A percentile compares a stretch with the other conserved stretches of the same genome.
These are phyloP conservation scores for Pemphredon lugubris DNA, from an alignment of 2,888 invertebrate species.

Conservation along the genomic window DNA sequence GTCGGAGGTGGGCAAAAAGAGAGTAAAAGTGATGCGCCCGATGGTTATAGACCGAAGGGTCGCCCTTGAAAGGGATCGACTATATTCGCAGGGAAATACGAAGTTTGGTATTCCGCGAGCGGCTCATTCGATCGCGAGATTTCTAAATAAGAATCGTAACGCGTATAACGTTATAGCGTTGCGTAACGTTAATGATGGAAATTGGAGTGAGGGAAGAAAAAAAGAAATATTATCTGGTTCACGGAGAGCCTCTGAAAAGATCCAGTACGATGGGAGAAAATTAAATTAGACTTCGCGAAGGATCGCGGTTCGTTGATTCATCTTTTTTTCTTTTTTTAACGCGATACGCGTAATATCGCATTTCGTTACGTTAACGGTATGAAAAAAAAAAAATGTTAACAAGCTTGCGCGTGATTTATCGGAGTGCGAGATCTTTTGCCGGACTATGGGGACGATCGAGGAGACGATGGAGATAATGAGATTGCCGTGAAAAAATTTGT, in stretches of 20 bases:
- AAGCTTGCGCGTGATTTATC: constrained; percentile 7
- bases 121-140: too few species aligned
- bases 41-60: neutral
- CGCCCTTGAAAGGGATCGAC: constrained; percentile 26
- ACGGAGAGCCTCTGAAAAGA: constrained; percentile 7
- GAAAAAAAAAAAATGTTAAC: constrained; percentile 14
- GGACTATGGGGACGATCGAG: neutral
- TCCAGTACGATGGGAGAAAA: constrained; percentile 19
- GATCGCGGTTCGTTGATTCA: constrained; percentile 21
- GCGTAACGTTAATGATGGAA: constrained; percentile 13
- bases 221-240: neutral
- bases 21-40: neutral
- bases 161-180: constrained; percentile 1
- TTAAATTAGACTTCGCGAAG: constrained; percentile 35
- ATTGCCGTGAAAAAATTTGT: too few species aligned
- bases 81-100: constrained; percentile 12
- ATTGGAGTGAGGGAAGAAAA: neutral
- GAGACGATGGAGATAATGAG: neutral
- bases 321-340: neutral
- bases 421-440: neutral
- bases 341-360: constrained; percentile 14
- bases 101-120: too few species aligned
- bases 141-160: neutral
- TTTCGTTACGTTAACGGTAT: constrained; percentile 18
- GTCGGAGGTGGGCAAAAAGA: neutral